Base-by-base conservation (phyloP, 2,797 vertebrate species). In the Malurus splendens region DNA sequence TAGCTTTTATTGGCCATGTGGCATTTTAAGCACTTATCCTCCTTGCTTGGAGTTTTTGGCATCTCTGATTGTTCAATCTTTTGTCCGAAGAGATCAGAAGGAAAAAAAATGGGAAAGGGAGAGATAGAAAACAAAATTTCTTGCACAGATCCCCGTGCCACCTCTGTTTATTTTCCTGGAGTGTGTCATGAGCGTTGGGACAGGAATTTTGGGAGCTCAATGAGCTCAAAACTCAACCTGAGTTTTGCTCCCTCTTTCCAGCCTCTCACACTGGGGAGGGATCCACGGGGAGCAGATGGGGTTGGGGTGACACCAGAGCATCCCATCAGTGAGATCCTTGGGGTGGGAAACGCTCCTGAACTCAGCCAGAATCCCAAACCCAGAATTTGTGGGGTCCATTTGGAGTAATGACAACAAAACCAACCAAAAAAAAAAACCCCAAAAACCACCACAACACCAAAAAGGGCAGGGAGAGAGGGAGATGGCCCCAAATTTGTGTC, bases 11-110 rank as follows among this genome's bases (percentile, higher is more conserved):
- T 91, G 94, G 94, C 91, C 74, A 82, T 91, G 82, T 78, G 92
- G 92, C 66, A 70, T 95, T 94, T 95, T 86, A 92, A 94, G 82
- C 25, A 76, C 92, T 61, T 61, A 74, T 89, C 92, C 83, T 94
- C 62, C 71, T 70, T 42, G 64, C 87, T 94, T 55, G 82, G 67
- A n/a, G 73, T 95, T 93, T 78, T 36, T 36, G 36, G 57, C 78
- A 70, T 94, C 84, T 83, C 59, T 33, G 87, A 87, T 51, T 42
- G 82, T 89, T 65, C 86, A 75, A 93, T 90, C 90, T 95, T 96
- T 96, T 94, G 90, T 96, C 89, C 92, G 10, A 30, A 15, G 44
- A 79, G 82, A 90, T 86, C 71, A 94, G 86, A 96, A 57, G 17
- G 5, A 3, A 62, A 39, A 39, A 72, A 73, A 60, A 72, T 23